Evolutionary conservation across 2,888 invertebrate genomes (phyloP).

Genomic region (Lissocephala sabroskyi): DNA sequence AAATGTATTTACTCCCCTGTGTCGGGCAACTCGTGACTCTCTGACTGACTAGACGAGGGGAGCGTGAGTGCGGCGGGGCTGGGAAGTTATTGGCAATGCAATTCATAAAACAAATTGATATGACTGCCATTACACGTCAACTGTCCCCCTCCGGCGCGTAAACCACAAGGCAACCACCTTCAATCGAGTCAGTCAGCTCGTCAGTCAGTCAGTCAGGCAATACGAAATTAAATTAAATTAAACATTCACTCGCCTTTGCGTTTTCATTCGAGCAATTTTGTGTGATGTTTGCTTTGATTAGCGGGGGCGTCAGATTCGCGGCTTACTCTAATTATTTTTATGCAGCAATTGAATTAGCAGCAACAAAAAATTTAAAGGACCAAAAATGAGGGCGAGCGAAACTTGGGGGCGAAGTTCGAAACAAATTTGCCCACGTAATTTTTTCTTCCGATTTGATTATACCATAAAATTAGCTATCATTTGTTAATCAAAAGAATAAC

Average conservation of each 20-base stretch:
- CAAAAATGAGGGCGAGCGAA: too few relatives aligned
- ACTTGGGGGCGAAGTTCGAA: too few relatives aligned
- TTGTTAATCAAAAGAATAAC: too few relatives aligned
- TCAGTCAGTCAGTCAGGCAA: constrained; percentile 1
- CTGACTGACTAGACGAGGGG: constrained; percentile 10
- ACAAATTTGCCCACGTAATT: too few relatives aligned
- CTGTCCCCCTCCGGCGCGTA: too few relatives aligned
- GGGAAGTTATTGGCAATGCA: constrained; percentile 55
- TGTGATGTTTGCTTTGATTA: constrained; percentile 60
- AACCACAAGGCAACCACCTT: constrained; percentile 7
- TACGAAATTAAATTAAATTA: constrained; percentile 59
- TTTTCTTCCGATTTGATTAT: too few relatives aligned
- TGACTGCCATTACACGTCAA: constrained; percentile 65
- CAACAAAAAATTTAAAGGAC: too few relatives aligned
- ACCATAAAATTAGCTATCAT: too few relatives aligned
- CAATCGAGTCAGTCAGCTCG: too few relatives aligned
- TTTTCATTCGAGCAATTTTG: constrained; percentile 27
- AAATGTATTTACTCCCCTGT: constrained; percentile 53
- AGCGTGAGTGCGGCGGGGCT: constrained; percentile 6
- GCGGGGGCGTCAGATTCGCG: too few relatives aligned
- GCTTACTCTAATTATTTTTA: too few relatives aligned
- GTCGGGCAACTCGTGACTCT: neutral
- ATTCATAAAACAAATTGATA: constrained; percentile 66
- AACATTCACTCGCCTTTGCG: constrained; percentile 63
- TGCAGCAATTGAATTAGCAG: too few relatives aligned